phyloP scores from a whole-genome alignment of 2,797 vertebrate genomes.

The Hipposideros larvatus region DNA sequence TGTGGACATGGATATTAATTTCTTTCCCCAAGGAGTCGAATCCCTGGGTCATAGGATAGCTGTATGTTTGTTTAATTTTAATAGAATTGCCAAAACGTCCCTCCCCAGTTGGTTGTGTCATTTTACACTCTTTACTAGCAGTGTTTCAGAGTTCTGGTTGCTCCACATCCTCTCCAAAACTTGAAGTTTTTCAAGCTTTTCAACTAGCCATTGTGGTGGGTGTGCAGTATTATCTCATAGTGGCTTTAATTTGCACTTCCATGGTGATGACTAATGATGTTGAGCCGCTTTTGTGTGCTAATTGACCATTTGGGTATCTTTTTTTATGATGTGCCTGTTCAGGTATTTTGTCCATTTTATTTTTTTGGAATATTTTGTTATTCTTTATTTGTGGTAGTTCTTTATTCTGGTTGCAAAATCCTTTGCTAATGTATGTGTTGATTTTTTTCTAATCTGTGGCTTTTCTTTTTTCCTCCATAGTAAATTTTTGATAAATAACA shows the following conservation, averaged over 20 bases:
- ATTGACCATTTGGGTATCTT: not conserved
- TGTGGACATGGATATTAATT: not conserved
- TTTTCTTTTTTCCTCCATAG: slow-evolving; percentile 24
- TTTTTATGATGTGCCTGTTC: not conserved
- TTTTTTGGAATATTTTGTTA: not conserved
- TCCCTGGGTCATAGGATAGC: not conserved
- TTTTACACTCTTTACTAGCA: not conserved
- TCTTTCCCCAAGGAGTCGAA: not conserved
- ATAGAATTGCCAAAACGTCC: not conserved
- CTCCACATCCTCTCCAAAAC: not conserved
- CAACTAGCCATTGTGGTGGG: not conserved
- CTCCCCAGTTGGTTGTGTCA: not conserved
- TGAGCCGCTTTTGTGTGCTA: not conserved
- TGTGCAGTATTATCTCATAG: not conserved
- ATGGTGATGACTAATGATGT: not conserved
- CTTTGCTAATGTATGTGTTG: not conserved
- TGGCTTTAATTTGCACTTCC: not conserved
- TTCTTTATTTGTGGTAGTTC: not conserved
- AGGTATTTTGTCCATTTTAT: not conserved
- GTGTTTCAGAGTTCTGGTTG: not conserved
- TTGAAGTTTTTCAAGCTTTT: not conserved
- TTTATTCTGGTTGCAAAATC: slow-evolving; percentile 10
- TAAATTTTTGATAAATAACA: not conserved
- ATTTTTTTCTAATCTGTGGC: slow-evolving; percentile 23
- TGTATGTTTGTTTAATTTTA: not conserved